Percentiles rank a stretch among this genome's conserved stretches.
These are phyloP conservation scores for Actenoides hombroni DNA, from an alignment of 2,113 vertebrate species.

Conservation along the genomic window DNA sequence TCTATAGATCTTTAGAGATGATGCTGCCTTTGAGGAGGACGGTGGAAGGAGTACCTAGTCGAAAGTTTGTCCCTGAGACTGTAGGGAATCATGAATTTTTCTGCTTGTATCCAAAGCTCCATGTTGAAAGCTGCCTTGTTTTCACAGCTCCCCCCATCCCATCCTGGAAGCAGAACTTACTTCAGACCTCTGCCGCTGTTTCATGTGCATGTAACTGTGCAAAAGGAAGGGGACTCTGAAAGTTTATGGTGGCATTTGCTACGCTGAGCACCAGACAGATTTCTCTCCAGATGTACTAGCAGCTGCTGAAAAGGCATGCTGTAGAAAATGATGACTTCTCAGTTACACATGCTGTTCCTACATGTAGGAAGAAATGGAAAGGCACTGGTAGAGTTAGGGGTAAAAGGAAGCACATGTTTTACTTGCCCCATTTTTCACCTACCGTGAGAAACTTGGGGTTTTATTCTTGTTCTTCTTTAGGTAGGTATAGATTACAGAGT, in stretches of 20 bases:
- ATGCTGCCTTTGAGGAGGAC: neutral
- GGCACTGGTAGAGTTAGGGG: neutral
- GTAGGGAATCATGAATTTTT: neutral
- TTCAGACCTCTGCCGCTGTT: neutral
- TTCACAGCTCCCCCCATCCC: neutral
- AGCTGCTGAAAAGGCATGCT: constrained; percentile 15
- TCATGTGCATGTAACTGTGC: neutral
- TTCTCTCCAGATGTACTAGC: constrained; percentile 23
- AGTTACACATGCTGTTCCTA: neutral
- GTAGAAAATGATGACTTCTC: neutral
- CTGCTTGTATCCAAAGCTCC: neutral
- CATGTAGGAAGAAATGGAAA: neutral
- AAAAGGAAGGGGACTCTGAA: neutral
- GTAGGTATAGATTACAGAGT: neutral
- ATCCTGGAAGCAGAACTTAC: neutral
- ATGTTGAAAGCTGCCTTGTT: neutral
- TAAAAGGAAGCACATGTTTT: neutral
- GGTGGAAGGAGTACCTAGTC: neutral
- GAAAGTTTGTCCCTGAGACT: neutral
- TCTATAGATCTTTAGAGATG: neutral
- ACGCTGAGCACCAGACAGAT: neutral
- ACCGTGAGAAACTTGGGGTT: neutral
- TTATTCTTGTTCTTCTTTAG: neutral
- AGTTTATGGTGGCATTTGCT: neutral
- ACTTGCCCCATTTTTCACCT: neutral